A percentile compares a stretch with the other conserved stretches of the same genome.
Conservation (phyloP, 2,113 vertebrate species). For the Lucifuga dentata region DNA sequence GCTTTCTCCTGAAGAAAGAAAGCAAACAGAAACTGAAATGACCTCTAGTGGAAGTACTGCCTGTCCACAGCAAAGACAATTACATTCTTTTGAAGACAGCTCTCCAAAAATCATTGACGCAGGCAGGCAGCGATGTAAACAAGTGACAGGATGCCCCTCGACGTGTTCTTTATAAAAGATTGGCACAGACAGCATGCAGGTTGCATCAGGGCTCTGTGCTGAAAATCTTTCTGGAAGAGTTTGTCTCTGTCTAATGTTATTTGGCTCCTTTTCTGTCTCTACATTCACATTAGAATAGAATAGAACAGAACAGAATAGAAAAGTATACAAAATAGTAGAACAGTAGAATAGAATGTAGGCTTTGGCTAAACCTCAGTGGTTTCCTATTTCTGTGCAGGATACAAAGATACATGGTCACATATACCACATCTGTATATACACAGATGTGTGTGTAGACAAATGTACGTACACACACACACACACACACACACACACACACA, state of each 20-base stretch:
- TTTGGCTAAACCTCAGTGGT: no score
- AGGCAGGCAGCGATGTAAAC: neutral
- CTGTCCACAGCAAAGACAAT: no score
- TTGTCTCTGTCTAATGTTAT: neutral
- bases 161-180: neutral
- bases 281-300: neutral
- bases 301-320: neutral
- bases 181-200: neutral
- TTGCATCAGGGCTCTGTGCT: neutral
- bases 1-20: no score
- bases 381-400: neutral
- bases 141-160: neutral
- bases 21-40: no score
- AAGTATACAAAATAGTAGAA: neutral
- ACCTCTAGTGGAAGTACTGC: no score
- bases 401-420: constrained; percentile 19
- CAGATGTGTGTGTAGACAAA: no score
- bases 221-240: neutral
- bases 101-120: neutral
- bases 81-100: neutral
- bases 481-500: constrained; percentile 42
- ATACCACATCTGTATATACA: constrained; percentile 5
- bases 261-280: neutral
- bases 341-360: no score
- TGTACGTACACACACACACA: constrained; percentile 14